These are phyloP conservation scores for Tapera naevia DNA, from an alignment of 2,797 vertebrate genomes.

Conservation along the genomic window DNA sequence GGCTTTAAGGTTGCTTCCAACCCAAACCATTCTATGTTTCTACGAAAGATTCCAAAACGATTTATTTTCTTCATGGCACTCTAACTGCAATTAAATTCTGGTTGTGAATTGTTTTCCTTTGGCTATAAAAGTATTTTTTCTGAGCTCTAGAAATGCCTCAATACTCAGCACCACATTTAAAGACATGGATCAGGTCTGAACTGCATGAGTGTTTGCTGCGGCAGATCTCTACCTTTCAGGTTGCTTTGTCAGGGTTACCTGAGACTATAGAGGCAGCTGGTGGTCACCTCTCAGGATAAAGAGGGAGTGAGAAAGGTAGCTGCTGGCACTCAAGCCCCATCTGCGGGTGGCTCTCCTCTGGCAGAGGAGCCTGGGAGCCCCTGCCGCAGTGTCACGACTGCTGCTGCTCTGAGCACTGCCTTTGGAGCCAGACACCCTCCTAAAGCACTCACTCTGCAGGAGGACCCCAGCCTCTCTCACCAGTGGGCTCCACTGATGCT, in stretches of 20 bases:
- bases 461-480: background rate
- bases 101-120: background rate
- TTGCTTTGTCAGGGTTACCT: background rate
- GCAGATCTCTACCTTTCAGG: background rate
- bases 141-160: background rate
- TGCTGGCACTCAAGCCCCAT: rapidly evolving
- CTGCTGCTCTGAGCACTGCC: rapidly evolving
- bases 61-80: background rate
- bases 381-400: background rate
- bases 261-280: background rate
- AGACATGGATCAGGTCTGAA: background rate
- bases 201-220: background rate
- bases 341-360: rapidly evolving
- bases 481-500: rapidly evolving
- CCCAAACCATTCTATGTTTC: too few relatives aligned
- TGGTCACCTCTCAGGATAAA: background rate
- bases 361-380: background rate
- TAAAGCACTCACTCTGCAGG: rapidly evolving
- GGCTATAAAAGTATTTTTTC: background rate
- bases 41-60: background rate
- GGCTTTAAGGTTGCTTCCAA: too few relatives aligned
- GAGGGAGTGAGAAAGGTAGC: background rate
- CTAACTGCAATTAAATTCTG: background rate
- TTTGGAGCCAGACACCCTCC: background rate
- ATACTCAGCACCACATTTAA: background rate